A percentile compares a stretch with the other conserved stretches of the same genome.
phyloP scores from a whole-genome alignment of 2,113 vertebrate species.

The Bujurquina vittata region DNA sequence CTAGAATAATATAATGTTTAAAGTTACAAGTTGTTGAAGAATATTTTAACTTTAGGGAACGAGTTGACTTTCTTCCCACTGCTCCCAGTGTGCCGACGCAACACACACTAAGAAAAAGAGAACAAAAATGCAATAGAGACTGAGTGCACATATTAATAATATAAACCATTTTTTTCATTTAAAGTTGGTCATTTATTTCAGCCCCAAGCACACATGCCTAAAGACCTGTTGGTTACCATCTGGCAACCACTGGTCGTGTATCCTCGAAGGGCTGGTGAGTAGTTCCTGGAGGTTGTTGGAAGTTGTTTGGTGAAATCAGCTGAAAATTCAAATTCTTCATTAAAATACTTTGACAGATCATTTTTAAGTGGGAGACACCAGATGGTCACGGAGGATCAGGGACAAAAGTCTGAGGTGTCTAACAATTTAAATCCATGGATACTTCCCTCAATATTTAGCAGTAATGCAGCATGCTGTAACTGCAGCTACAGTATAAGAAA shows the following conservation, averaged over 20 bases:
- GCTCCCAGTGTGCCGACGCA: background rate
- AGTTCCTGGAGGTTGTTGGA: background rate
- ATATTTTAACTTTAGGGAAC: background rate
- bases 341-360: too few species aligned
- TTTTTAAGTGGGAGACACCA: too few species aligned
- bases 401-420: background rate
- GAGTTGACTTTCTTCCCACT: background rate
- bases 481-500: background rate
- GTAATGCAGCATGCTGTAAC: constrained; percentile 8
- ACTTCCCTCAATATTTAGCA: background rate
- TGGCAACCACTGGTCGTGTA: background rate
- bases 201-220: background rate
- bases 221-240: background rate
- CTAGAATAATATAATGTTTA: background rate
- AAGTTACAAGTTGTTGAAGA: background rate
- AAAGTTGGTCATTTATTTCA: background rate
- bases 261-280: background rate
- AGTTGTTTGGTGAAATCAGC: too few species aligned
- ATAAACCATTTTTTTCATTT: background rate
- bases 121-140: background rate
- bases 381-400: too few species aligned
- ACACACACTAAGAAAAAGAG: background rate
- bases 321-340: too few species aligned
- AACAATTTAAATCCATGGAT: background rate
- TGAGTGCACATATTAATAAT: background rate